Evolutionary conservation across 2,113 vertebrate genomes (phyloP), one percentile per base, ranked within the genome.

Genomic region (Tyrannus savana): DNA sequence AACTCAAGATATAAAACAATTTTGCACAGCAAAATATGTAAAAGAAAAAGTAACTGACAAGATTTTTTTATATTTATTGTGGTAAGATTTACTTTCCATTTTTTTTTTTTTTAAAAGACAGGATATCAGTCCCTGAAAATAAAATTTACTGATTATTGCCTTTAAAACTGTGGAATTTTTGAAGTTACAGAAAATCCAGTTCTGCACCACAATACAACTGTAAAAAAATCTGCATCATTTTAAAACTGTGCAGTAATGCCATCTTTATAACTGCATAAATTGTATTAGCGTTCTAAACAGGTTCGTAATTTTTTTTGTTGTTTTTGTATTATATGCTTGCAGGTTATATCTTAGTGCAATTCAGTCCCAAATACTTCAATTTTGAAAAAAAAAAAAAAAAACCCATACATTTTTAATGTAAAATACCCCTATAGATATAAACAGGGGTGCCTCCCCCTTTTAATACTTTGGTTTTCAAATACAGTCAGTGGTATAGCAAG

Each of bases 11-110:
- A 98, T 98, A 98, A 99, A 99, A 99, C 99, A 99, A 99, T 99
- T 99, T 99, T 99, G 99, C 99, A 99, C 99, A 99, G 99, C 99
- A 99, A 99, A 99, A 99, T 99, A 99, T 99, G 98, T 98, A 98
- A 98, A 99, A 98, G 95, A 98, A 98, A 98, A 98, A 96, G 98
- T 98, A 99, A 99, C 99, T 98, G 99, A 99, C 98, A 99, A 98
- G 98, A 99, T 98, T 98, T 98, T 98, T 98, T 98, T 98, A 98
- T 97, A 98, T 98, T 98, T 99, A 98, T 98, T 98, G 98, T 99
- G 98, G 98, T 99, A 99, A 98, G 98, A 97, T 98, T 98, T 98
- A 98, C 98, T 98, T 98, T 98, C 98, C 98, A 98, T 97, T 98
- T 98, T 98, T 98, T 98, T 98, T 98, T 98, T 97, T 98, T 98